Base-by-base conservation (phyloP, 2,113 vertebrate species). In the Calyptomena viridis region DNA sequence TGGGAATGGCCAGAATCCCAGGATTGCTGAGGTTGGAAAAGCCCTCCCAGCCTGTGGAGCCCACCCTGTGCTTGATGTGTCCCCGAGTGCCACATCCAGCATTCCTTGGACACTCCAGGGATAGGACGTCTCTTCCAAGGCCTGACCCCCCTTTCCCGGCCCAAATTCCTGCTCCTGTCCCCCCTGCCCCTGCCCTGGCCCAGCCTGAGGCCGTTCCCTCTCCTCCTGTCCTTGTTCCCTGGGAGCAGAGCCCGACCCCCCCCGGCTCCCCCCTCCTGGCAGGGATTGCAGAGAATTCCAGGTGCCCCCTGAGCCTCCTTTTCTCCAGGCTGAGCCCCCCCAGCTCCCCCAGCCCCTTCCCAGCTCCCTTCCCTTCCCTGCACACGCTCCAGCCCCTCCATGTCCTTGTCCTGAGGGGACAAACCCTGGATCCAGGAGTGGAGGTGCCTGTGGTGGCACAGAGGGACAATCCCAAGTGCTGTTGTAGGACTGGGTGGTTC, bases 21-120 rank as follows among this genome's bases (percentile, higher is more conserved):
- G 68, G 19, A 17, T 5, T 52, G 0, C 19, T n/a, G 4, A 5
- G 68, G 27, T 1, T 17, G 77, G 69, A 16, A 64, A 59, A 66
- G 3, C 7, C 4, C 60, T 44, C 24, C 49, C 4, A 5, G 39
- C 3, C 11, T 49, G 8, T 1, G 2, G 2, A 79, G 19, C 8
- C 60, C 76, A 5, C 2, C 1, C 58, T 77, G 58, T 63, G 35
- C 16, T 13, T 13, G 10, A 40, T 40, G 10, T 40, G 40, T 9
- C 40, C 40, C 40, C 13, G 0, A 58, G 78, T 58, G 53, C 55
- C 79, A 82, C 30, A 18, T 14, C 42, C 78, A 81, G 63, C 4
- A 4, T 50, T 40, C 52, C 78, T 6, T 7, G 37, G 24, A 3
- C 67, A 52, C 67, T 44, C 15, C 67, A 84, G 56, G 80, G 47